Percentiles rank a stretch among this genome's conserved stretches.
phyloP scores from a whole-genome alignment of 1,140 invertebrate species.

The Leptestheria dahalacensis region DNA sequence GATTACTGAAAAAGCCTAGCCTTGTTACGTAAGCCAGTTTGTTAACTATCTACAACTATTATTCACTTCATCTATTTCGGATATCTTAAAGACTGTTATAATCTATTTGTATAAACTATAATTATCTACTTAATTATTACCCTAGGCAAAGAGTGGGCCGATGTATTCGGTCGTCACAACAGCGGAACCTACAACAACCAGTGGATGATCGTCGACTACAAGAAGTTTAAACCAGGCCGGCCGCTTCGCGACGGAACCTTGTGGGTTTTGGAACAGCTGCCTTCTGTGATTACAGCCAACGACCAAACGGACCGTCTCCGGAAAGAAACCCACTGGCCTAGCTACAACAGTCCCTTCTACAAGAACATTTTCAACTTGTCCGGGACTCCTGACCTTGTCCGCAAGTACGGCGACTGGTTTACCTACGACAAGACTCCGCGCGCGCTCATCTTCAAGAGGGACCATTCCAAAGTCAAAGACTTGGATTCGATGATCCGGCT shows the following conservation, averaged over 20 bases:
- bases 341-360: slow-evolving; percentile 63
- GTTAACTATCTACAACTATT: too few relatives aligned
- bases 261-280: slow-evolving; percentile 70
- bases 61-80: too few relatives aligned
- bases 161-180: slow-evolving; percentile 42
- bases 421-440: slow-evolving; percentile 44
- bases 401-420: slow-evolving; percentile 54
- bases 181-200: slow-evolving; percentile 76
- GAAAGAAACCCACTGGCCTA: slow-evolving; percentile 53
- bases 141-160: slow-evolving; percentile 8
- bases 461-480: slow-evolving; percentile 39
- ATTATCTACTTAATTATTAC: too few relatives aligned
- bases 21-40: too few relatives aligned
- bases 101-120: too few relatives aligned
- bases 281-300: slow-evolving; percentile 36
- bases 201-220: slow-evolving; percentile 69
- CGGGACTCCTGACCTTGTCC: slow-evolving; percentile 35
- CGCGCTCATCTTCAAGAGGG: slow-evolving; percentile 44
- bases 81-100: too few relatives aligned
- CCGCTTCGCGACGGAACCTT: slow-evolving; percentile 41
- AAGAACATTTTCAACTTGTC: slow-evolving; percentile 44
- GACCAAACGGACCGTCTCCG: slow-evolving; percentile 54
- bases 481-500: slow-evolving; percentile 39
- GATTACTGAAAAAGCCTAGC: too few relatives aligned
- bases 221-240: slow-evolving; percentile 37